phyloP scores from a whole-genome alignment of 2,113 vertebrate species.

The Globicephala melas region DNA sequence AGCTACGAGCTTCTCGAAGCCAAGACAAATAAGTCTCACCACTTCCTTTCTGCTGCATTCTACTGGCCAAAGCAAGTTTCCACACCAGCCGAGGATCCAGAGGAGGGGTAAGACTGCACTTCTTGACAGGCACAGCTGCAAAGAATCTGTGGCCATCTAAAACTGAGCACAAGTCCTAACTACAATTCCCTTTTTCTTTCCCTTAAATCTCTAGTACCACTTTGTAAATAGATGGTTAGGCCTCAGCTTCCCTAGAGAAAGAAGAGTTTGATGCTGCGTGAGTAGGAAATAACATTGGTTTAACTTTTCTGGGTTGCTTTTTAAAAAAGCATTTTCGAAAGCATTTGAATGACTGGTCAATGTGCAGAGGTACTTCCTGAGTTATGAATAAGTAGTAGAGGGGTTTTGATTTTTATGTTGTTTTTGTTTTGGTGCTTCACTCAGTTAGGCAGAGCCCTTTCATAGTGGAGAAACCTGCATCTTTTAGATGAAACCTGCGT shows the following conservation, averaged over 20 bases:
- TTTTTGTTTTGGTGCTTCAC: neutral
- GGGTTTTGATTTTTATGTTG: neutral
- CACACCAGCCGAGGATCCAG: neutral
- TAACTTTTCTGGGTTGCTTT: neutral
- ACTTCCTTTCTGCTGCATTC: neutral
- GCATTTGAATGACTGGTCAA: neutral
- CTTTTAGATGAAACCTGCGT: neutral
- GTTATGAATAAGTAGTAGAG: neutral
- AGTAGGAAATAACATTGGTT: neutral
- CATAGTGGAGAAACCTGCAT: neutral
- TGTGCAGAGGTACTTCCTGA: neutral
- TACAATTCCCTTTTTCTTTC: neutral
- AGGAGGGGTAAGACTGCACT: neutral
- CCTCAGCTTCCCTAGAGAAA: neutral
- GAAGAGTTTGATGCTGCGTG: neutral
- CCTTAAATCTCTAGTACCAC: neutral
- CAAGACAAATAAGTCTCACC: neutral
- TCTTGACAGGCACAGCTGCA: neutral
- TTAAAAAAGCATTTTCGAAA: slow-evolving; percentile 29
- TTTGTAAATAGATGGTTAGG: neutral
- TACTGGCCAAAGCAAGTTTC: neutral
- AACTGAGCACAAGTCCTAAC: neutral
- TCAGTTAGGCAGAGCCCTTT: neutral
- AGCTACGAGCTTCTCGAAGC: neutral
- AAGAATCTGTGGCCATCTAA: neutral